Evolutionary conservation across 2,113 vertebrate species (phyloP), one percentile per base, ranked within the genome.

Genomic region (Bufo bufo): DNA sequence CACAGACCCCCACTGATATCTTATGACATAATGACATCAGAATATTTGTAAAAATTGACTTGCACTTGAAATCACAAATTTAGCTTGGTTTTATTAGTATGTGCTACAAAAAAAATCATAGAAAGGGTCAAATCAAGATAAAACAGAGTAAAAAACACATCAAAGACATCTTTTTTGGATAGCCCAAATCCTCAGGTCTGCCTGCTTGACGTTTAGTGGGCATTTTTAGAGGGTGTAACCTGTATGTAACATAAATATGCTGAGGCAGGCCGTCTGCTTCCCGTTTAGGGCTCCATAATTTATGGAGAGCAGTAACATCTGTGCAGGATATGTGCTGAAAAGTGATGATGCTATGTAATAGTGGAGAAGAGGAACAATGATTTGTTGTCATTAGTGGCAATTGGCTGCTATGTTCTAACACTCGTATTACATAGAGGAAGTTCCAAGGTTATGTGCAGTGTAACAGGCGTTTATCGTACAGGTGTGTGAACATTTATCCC

Each of bases 221-320:
- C 75, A 61, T 89, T 66, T 65, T 77, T 14, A 33, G 47, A 77
- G 81, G 80, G 69, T 83, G 56, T 80, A 63, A 71, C 16, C 71
- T 75, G 45, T n/a, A 61, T 85, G 54, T 77, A 77, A 85, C 45
- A 77, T 47, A 85, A 61, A 75, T 85, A 75, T 85, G 84, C 84
- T 85, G 83, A 85, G 49, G 84, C 52, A 75, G 84, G 17, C 59
- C 43, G 23, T 45, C 71, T 47, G 84, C 84, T 85, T 85, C 69
- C 84, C 71, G 23, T 85, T 71, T 43, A 33, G 49, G 20, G 14
- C 33, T 50, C 45, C 71, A 49, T 14, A 50, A 85, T 85, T 77
- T 85, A 85, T 63, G 84, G 56, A 65, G 72, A 58, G 13, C 71
- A 58, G 23, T 77, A 85, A 85, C 52, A 85, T 77, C 84, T 85